A percentile compares a stretch with the other conserved stretches of the same genome.
Evolutionary conservation across 2,888 invertebrate species (phyloP).

Genomic region (Hemicrepidius hirtus): DNA sequence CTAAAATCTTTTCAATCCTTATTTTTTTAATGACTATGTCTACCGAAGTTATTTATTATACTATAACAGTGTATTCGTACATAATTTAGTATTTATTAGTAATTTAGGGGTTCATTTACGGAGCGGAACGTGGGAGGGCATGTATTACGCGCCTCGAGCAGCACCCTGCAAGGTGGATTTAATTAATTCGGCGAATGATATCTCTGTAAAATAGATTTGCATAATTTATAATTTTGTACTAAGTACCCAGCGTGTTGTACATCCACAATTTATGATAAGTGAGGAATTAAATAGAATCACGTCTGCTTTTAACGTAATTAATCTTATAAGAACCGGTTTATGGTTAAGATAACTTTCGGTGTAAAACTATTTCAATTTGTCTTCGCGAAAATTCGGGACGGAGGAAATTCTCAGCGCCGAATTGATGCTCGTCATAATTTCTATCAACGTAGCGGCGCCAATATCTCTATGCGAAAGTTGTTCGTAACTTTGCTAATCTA

Average conservation of each 20-base stretch:
- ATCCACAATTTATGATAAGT: conserved; percentile 29
- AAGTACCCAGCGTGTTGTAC: conserved; percentile 30
- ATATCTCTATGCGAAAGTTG: conserved; percentile 45
- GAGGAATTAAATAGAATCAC: conserved; percentile 28
- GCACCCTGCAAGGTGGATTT: conserved; percentile 23
- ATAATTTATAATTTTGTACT: conserved; percentile 29
- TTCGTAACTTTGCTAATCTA: conserved; percentile 47
- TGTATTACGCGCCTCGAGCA: conserved; percentile 21
- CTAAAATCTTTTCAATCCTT: too few relatives aligned
- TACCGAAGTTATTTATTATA: neutral
- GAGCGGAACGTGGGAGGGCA: conserved; percentile 9
- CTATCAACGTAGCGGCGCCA: conserved; percentile 40
- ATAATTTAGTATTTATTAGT: conserved; percentile 21
- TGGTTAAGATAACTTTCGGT: conserved; percentile 28
- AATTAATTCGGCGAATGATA: conserved; percentile 33
- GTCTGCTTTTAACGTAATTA: conserved; percentile 13
- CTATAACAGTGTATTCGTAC: neutral
- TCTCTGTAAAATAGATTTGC: conserved; percentile 34
- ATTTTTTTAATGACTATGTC: too few relatives aligned
- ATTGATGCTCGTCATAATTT: conserved; percentile 47
- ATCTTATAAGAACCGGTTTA: conserved; percentile 27
- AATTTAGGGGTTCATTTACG: conserved; percentile 12
- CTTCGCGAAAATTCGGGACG: conserved; percentile 13
- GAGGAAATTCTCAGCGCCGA: conserved; percentile 16
- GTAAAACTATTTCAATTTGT: conserved; percentile 46